A percentile compares a stretch with the other conserved stretches of the same genome.
phyloP scores from a whole-genome alignment of 1,140 invertebrate species.

The Drosophila lini region DNA sequence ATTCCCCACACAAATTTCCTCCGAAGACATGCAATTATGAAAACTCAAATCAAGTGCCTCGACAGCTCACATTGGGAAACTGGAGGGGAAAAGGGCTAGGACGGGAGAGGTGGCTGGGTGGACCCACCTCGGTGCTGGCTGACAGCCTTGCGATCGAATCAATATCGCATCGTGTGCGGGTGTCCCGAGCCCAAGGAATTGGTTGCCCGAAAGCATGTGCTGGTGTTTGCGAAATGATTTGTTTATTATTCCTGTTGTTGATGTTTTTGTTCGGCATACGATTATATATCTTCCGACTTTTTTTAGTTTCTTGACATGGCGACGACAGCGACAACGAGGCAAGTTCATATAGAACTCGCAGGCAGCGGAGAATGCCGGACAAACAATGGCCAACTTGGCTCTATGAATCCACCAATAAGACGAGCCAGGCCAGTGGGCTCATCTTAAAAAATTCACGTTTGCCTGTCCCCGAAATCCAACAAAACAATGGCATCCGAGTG shows the following conservation, averaged over 20 bases:
- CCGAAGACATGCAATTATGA: slow-evolving; percentile 69
- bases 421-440: slow-evolving; percentile 30
- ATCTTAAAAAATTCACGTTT: slow-evolving; percentile 63
- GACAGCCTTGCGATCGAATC: slow-evolving; percentile 71
- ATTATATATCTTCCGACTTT: slow-evolving; percentile 53
- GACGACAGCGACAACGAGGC: slow-evolving; percentile 46
- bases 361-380: slow-evolving; percentile 20
- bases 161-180: slow-evolving; percentile 71
- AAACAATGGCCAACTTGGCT: slow-evolving; percentile 60
- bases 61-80: slow-evolving; percentile 50
- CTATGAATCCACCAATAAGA: slow-evolving; percentile 62
- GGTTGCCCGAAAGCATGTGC: slow-evolving; percentile 52
- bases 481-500: slow-evolving; percentile 40
- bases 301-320: slow-evolving; percentile 35
- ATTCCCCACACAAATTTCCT: slow-evolving; percentile 35
- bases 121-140: slow-evolving; percentile 47
- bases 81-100: background rate
- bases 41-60: slow-evolving; percentile 72
- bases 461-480: slow-evolving; percentile 36
- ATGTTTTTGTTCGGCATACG: slow-evolving; percentile 74
- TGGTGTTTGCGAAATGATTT: slow-evolving; percentile 62
- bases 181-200: slow-evolving; percentile 55
- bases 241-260: slow-evolving; percentile 77
- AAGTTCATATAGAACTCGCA: slow-evolving; percentile 57
- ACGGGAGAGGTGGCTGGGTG: background rate